These are phyloP conservation scores for Drosophila kokeensis DNA, from an alignment of 2,888 invertebrate species.

Conservation along the genomic window DNA sequence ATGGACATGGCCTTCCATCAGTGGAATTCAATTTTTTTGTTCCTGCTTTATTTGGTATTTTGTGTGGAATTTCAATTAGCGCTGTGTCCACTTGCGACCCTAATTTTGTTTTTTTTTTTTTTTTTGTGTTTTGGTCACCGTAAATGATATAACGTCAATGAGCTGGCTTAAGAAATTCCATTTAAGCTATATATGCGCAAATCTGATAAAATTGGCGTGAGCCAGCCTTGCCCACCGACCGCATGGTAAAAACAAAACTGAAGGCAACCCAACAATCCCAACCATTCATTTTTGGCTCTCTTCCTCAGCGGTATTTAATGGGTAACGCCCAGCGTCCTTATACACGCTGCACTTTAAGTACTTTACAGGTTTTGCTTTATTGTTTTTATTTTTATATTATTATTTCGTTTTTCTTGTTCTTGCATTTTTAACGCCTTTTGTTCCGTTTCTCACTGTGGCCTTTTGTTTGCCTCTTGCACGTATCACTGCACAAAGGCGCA, in stretches of 20 bases:
- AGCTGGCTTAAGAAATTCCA: conserved; percentile 46
- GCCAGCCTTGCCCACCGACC: conserved; percentile 18
- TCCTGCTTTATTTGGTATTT: conserved; percentile 21
- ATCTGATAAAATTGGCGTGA: conserved; percentile 60
- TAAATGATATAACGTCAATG: conserved; percentile 58
- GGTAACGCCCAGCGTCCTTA: conserved; percentile 13
- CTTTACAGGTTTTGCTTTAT: conserved; percentile 39
- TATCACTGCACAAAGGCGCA: conserved; percentile 78
- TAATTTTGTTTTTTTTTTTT: background rate
- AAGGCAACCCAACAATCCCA: conserved; percentile 45
- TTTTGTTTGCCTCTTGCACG: conserved; percentile 67
- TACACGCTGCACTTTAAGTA: conserved; percentile 41
- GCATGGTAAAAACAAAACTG: conserved; percentile 38
- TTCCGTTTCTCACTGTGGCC: conserved; percentile 51
- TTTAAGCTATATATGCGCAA: conserved; percentile 59
- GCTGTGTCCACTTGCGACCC: conserved; percentile 26
- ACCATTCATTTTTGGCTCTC: conserved; percentile 18
- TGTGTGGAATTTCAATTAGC: conserved; percentile 71
- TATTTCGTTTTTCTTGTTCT: conserved; percentile 14
- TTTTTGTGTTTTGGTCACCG: conserved; percentile 19
- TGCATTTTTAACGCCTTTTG: conserved; percentile 65
- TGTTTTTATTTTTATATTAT: conserved; percentile 5
- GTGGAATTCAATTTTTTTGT: conserved; percentile 35
- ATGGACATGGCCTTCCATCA: conserved; percentile 26
- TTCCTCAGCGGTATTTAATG: conserved; percentile 42